phyloP scores from a whole-genome alignment of 2,113 vertebrate species.

The Hemiscyllium ocellatum region DNA sequence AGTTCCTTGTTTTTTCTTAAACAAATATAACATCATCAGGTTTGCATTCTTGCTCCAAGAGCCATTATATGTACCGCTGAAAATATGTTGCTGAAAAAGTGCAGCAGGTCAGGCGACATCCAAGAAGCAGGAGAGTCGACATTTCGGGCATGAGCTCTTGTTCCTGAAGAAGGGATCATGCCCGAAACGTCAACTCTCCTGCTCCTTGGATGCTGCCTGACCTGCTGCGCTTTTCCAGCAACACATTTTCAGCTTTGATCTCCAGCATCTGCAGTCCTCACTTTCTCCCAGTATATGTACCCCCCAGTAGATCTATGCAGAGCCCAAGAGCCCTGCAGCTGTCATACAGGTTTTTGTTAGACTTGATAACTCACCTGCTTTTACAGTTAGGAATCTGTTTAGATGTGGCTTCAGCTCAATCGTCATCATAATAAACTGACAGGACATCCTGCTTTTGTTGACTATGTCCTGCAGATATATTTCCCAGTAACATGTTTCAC shows the following conservation, averaged over 20 bases:
- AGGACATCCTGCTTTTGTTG: constrained; percentile 37
- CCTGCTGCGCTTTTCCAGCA: too few species aligned
- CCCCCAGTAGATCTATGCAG: background rate
- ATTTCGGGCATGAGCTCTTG: too few species aligned
- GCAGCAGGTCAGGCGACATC: too few species aligned
- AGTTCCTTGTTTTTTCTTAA: too few species aligned
- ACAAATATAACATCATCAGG: background rate
- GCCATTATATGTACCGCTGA: background rate
- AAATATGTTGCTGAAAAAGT: too few species aligned
- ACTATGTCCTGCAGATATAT: background rate
- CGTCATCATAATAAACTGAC: background rate
- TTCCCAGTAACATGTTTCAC: background rate
- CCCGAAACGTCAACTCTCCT: too few species aligned
- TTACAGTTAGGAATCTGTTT: background rate
- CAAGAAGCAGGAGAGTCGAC: too few species aligned
- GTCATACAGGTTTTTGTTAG: background rate
- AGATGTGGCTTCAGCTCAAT: background rate
- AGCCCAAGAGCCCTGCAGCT: background rate
- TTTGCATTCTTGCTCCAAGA: background rate
- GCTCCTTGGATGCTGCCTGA: too few species aligned
- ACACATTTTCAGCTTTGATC: too few species aligned
- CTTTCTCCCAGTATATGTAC: background rate
- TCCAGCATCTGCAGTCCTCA: too few species aligned
- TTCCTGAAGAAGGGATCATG: too few species aligned
- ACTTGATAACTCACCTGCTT: background rate